phyloP scores from a whole-genome alignment of 30 jellyfish, hydroid and myxozoan species.

The Sanderia malayensis region DNA sequence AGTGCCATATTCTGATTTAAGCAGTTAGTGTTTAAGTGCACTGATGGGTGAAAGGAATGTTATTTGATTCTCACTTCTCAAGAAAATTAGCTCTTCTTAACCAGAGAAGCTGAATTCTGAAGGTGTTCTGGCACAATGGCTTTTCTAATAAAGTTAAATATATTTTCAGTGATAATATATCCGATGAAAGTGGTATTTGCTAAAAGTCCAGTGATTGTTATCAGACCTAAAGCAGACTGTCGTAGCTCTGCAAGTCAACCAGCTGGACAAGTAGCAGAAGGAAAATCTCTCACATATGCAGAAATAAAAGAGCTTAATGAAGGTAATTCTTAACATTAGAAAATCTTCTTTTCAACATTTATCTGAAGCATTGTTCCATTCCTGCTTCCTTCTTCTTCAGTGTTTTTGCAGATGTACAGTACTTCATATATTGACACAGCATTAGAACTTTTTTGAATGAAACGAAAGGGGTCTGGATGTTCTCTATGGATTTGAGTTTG shows the following conservation, averaged over 20 bases:
- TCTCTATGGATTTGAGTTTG: slow-evolving; percentile 1
- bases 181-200: slow-evolving; percentile 5
- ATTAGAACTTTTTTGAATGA: not conserved
- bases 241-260: slow-evolving; percentile 9
- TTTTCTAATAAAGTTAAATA: slow-evolving; percentile 2
- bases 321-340: slow-evolving; percentile 7
- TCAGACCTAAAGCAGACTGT: slow-evolving; percentile 10
- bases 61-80: slow-evolving; percentile 2
- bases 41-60: slow-evolving; percentile 11
- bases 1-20: not conserved
- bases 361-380: slow-evolving; percentile 2
- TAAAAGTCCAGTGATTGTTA: slow-evolving; percentile 2
- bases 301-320: slow-evolving; percentile 6
- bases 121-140: slow-evolving; percentile 8
- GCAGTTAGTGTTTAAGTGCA: not conserved
- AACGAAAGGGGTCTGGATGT: not conserved
- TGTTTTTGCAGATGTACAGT: slow-evolving; percentile 2
- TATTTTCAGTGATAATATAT: slow-evolving; percentile 8
- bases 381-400: slow-evolving; percentile 5
- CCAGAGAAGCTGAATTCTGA: slow-evolving; percentile 2
- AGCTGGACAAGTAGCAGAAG: slow-evolving; percentile 12
- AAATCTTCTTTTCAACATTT: not conserved
- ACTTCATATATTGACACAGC: slow-evolving; percentile 2
- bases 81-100: not conserved
- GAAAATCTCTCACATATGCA: slow-evolving; percentile 12